Base-by-base conservation (phyloP, 1,140 invertebrate genomes). In the Pseudomyrmex gracilis region DNA sequence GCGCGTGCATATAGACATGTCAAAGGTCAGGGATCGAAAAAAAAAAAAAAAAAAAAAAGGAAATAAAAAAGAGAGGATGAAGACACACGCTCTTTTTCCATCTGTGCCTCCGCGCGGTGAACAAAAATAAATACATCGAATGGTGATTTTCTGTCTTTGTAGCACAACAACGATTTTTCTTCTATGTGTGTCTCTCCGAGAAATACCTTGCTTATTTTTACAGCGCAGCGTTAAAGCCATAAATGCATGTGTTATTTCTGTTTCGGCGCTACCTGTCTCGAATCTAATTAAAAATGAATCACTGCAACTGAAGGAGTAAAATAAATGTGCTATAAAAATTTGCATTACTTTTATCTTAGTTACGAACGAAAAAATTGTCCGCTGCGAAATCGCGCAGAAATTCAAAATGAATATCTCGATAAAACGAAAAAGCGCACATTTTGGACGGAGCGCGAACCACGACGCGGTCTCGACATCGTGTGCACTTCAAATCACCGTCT, bases 1-100 rank as follows among this genome's bases (percentile, higher is more conserved):
- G 17, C 43, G 20, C 15, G 2, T 24, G 43, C 13, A 61, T 49
- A 74, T 45, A 63, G 43, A 47, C 43, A 20, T 74, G 57, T 63
- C 57, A 61, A 49, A 74, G 71, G 57, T 74, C 57, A 74, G 57
- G 71, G 71, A 74, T 74, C 4, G 34, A 73, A 73, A 73, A 47
- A 60, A 17, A 45, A 9, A 45, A 22, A 43, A 15, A 47, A 8
- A 73, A 12, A 49, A 49, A 49, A 49, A 53, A 73, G 60, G 60
- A n/a, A 60, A 17, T 15, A 4, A 22, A n/a, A 20, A n/a, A 34
- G 5, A 34, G 5, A 34, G 7, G 34, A 20, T 12, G 15, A 9
- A 73, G n/a, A 10, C 22, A 20, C 12, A 20, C 20, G 13, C 17
- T 22, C 12, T 43, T 22, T 58, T 5, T 20, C 66, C 24, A 0